Evolutionary conservation across 2,888 invertebrate species (phyloP).

Genomic region (Chelonus formosanus): DNA sequence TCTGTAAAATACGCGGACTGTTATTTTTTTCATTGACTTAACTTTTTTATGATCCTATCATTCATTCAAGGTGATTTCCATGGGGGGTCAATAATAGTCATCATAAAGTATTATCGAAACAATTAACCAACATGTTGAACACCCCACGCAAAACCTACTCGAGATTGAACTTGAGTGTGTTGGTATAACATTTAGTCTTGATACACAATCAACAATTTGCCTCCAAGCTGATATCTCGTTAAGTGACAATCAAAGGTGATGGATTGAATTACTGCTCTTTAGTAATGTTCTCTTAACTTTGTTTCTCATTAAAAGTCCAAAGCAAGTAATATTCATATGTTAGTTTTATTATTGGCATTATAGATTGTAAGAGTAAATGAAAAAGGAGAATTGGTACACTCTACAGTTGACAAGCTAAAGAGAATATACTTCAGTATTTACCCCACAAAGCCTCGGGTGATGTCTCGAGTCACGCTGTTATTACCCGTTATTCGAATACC

Average conservation of each 20-base stretch:
- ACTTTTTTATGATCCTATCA: too few relatives aligned
- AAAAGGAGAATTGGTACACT: too few relatives aligned
- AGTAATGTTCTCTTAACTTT: conserved; percentile 15
- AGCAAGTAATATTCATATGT: too few relatives aligned
- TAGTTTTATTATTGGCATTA: too few relatives aligned
- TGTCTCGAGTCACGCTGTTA: conserved; percentile 42
- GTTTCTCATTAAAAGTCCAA: conserved; percentile 9
- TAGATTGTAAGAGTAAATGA: too few relatives aligned
- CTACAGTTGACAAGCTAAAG: too few relatives aligned
- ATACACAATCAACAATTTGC: conserved; percentile 51
- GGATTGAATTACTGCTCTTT: conserved; percentile 53
- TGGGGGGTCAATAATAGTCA: conserved; percentile 50
- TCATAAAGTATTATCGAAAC: conserved; percentile 60
- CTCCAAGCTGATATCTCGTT: conserved; percentile 59
- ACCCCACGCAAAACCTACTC: conserved; percentile 46
- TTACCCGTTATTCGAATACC: conserved; percentile 51
- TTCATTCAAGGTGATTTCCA: too few relatives aligned
- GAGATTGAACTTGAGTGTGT: conserved; percentile 22
- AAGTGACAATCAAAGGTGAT: conserved; percentile 61
- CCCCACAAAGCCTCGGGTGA: conserved; percentile 18
- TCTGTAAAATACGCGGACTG: too few relatives aligned
- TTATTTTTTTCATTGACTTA: too few relatives aligned
- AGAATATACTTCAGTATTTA: conserved; percentile 3
- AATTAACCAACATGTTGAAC: conserved; percentile 52
- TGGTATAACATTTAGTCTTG: conserved; percentile 22